Conservation (phyloP, 2,888 invertebrate genomes). For the Pollenia griseotomentosa region DNA sequence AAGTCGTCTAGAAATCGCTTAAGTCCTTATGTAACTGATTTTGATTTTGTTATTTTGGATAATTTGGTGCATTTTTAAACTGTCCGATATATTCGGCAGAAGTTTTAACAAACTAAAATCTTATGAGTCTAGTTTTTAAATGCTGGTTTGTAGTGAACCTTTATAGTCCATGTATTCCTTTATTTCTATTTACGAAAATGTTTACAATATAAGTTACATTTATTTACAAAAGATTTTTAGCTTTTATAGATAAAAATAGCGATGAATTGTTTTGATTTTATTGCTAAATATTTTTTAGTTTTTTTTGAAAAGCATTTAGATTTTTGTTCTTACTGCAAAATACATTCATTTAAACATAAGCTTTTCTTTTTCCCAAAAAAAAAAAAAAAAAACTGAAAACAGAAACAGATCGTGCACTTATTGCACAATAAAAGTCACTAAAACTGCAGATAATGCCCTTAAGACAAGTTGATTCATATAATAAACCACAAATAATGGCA, state of each 20-base stretch:
- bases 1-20: too few relatives aligned
- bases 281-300: conserved; percentile 1
- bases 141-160: background rate
- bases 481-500: conserved; percentile 62
- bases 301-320: background rate
- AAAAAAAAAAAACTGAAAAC: background rate
- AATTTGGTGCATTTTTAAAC: too few relatives aligned
- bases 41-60: too few relatives aligned
- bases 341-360: background rate
- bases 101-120: too few relatives aligned
- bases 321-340: background rate
- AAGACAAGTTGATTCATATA: conserved; percentile 70
- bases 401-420: conserved; percentile 68
- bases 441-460: conserved; percentile 71
- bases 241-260: conserved; percentile 13
- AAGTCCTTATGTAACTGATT: too few relatives aligned
- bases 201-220: background rate
- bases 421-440: conserved; percentile 72
- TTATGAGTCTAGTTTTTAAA: background rate
- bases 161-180: background rate
- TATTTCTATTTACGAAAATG: background rate
- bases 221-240: background rate
- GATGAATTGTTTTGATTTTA: conserved; percentile 40
- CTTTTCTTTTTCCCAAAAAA: background rate
- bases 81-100: too few relatives aligned